These are phyloP conservation scores for Taenaris catops DNA, from an alignment of 2,888 invertebrate species.

Conservation along the genomic window DNA sequence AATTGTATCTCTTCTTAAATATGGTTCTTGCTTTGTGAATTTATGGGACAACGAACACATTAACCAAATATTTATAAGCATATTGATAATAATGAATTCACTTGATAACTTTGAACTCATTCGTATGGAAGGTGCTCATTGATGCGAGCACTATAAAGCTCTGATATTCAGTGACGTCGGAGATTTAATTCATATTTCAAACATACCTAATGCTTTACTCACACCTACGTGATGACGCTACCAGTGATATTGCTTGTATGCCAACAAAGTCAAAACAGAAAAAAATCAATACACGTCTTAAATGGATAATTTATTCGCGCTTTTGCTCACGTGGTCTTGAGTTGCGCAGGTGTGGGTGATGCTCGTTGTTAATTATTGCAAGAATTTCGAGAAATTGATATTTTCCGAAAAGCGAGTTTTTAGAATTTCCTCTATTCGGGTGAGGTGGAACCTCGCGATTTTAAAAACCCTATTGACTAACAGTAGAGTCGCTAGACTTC, in stretches of 20 bases:
- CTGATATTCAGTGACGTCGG: conserved; percentile 5
- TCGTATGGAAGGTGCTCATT: conserved; percentile 3
- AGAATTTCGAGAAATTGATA: conserved; percentile 13
- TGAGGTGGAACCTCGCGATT: conserved; percentile 15
- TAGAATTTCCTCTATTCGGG: conserved; percentile 10
- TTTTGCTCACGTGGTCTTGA: no score
- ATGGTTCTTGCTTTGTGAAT: conserved; percentile 41
- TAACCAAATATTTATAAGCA: conserved; percentile 44
- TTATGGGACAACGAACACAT: conserved; percentile 63
- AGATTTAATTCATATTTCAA: conserved; percentile 2
- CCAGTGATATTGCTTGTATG: conserved; percentile 1
- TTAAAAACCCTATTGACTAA: conserved; percentile 37
- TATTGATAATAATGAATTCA: conserved; percentile 19
- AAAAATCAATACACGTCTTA: no score
- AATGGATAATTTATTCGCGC: not conserved
- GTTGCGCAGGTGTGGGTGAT: conserved; percentile 7
- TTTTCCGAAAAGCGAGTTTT: conserved; percentile 9
- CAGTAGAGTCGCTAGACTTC: conserved; percentile 75
- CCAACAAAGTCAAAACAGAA: no score
- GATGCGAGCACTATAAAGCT: not conserved
- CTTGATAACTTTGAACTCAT: conserved; percentile 10
- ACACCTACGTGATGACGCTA: conserved; percentile 9
- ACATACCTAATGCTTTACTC: conserved; percentile 2
- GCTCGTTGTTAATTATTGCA: conserved; percentile 4
- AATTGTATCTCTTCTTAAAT: conserved; percentile 23